Evolutionary conservation across 2,113 vertebrate species (phyloP), one percentile per base, ranked within the genome.

Genomic region (Apistogramma diplotaenia): DNA sequence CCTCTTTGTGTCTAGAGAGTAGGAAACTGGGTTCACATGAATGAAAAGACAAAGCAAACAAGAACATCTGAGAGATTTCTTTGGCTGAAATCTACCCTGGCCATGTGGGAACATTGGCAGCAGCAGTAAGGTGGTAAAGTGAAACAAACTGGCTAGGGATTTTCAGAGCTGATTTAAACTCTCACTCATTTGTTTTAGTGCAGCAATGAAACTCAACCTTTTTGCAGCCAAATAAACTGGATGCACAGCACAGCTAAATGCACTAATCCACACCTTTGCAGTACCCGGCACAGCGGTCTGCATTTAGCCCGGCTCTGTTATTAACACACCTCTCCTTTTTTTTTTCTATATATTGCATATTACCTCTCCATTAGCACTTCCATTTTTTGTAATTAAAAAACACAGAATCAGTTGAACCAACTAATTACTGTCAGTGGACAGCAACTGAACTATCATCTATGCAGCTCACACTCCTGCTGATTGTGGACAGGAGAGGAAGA

Each of bases 381-480:
- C 18, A 72, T 11, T 82, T 71, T 90, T 78, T 40, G 51, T 74
- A 88, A 90, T 87, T 70, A 88, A 79, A 72, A 76, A 21, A 58
- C 25, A 59, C 46, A 76, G 16, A 19, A 78, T 25, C 27, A 65
- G 67, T 71, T 81, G 61, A 91, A 81, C 53, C 77, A 77, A 74
- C 61, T 89, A 88, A 89, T 87, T 86, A 84, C 74, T 82, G 85
- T 56, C 54, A 18, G 79, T 16, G 9, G 54, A 62, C 83, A 71
- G 72, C 25, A 70, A 51, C 65, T 70, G 51, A 85, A 57, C 40
- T 15, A 78, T 87, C 67, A 74, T 77, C 49, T 57, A 62, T 76
- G 81, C 80, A 51, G 75, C 33, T 76, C 62, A 23, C 25, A 46
- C 27, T 72, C 29, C 67, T 78, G 74, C 82, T 74, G 74, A 82